Evolutionary conservation across 2,888 invertebrate species (phyloP), one percentile per base, ranked within the genome.

Genomic region (Caradrina clavipalpis): DNA sequence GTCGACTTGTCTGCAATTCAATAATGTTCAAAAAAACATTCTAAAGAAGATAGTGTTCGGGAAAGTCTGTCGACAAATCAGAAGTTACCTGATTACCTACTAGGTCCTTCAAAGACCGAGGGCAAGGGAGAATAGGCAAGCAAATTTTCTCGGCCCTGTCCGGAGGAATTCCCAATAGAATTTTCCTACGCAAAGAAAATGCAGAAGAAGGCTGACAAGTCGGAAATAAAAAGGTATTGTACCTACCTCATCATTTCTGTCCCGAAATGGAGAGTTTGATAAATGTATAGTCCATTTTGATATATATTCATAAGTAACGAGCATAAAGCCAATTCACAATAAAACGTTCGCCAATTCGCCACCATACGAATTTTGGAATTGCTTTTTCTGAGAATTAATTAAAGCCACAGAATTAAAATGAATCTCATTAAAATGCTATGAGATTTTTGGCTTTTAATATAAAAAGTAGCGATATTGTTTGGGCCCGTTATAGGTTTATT

Each of bases 111-210:
- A 21, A n/a, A 0, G 13, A 11, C 1, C 21, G 13, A 15, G n/a
- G 19, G 31, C 15, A 64, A 15, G 0, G 13, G 13, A 66, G 49
- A 42, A 64, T 42, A 7, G 21, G 21, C 42, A 42, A 45, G 17
- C 10, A 21, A 51, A 51, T 31, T 42, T 13, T 2, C 13, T 31
- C 17, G 17, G 11, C 19, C 21, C 17, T 10, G 21, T 51, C 51
- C 7, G 7, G 1, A 15, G 5, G 21, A 31, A 64, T 64, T 64
- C n/a, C 31, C 51, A 64, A 45, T 45, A 22, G 31, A n/a, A 45
- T 53, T 42, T 45, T 35, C 7, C 7, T 42, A 8, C 39, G 5
- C 2, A 39, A 39, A 0, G 22, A 26, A 35, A 63, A 62, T 42
- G 19, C 19, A 39, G 15, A 62, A 22, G 39, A 39, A 39, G 39